Conservation (phyloP, 2,113 vertebrate genomes). For the Egretta garzetta region DNA sequence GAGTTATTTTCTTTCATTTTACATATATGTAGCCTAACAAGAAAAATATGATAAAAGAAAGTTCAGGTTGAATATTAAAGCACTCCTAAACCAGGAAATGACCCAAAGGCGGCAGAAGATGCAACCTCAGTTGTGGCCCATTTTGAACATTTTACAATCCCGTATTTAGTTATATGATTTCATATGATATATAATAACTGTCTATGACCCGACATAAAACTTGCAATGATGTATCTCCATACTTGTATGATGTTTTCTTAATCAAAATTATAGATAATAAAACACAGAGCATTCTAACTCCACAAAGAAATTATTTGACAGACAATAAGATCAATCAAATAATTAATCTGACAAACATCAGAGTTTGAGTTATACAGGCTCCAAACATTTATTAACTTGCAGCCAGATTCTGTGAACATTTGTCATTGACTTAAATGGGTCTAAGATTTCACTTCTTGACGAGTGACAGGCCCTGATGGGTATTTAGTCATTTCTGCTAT, state of each 20-base stretch:
- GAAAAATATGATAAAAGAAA: not conserved
- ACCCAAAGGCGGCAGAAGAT: not conserved
- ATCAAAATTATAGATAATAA: slow-evolving; percentile 15
- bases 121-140: not conserved
- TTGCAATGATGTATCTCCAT: not conserved
- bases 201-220: not conserved
- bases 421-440: slow-evolving; percentile 69
- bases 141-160: not conserved
- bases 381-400: slow-evolving; percentile 70
- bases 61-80: not conserved
- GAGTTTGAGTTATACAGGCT: slow-evolving; percentile 52
- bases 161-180: not conserved
- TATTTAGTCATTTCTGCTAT: slow-evolving; percentile 69
- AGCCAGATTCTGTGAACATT: slow-evolving; percentile 71
- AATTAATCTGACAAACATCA: slow-evolving; percentile 68
- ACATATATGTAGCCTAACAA: not conserved
- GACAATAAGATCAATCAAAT: slow-evolving; percentile 64
- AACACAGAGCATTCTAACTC: slow-evolving; percentile 1
- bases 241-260: not conserved
- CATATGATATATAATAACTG: not conserved
- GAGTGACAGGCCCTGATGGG: slow-evolving; percentile 69
- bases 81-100: not conserved
- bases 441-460: slow-evolving; percentile 70
- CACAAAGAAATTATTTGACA: slow-evolving; percentile 49
- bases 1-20: slow-evolving; percentile 62